Evolutionary conservation across 2,113 vertebrate species (phyloP), one percentile per base, ranked within the genome.

Genomic region (Nerophis ophidion): DNA sequence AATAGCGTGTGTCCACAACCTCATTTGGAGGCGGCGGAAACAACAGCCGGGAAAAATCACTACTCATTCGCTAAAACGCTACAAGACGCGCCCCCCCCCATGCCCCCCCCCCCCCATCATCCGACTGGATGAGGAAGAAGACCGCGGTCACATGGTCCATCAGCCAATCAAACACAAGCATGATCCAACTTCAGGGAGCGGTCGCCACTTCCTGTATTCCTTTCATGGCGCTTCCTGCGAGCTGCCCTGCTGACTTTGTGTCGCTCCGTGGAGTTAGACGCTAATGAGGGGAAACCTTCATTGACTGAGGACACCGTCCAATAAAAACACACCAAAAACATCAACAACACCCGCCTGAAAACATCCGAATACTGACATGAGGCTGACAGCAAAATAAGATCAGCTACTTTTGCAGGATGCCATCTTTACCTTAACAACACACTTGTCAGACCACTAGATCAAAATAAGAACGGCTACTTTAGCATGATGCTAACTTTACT

Each of bases 1-100:
- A 74, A 84, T 84, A 79, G n/a, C 46, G 44, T 46, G 68, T 65
- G 50, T 64, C 50, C 70, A 65, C 44, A 35, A 36, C 63, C 50
- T 13, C 48, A 49, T 66, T 71, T 13, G 14, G 65, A 57, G 13
- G 14, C 8, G 2, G 47, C 17, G 0, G n/a, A n/a, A n/a, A n/a
- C n/a, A n/a, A n/a, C n/a, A n/a, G n/a, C n/a, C n/a, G n/a, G 12
- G 40, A 62, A 13, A 38, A 56, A 67, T 63, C 65, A n/a, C 15
- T 48, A 46, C 67, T 56, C 13, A 26, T 72, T 51, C 17, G 60
- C 17, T 4, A 17, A 62, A 15, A 15, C 13, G 48, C 36, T 8
- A 47, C 35, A 26, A 14, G 19, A 14, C 0, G 16, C 19, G 56
- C 9, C 16, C 36, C 51, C 0, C n/a, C 61, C 7, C 16, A 35